Evolutionary conservation across 2,888 invertebrate genomes (phyloP).

Genomic region (Beris chalybata): DNA sequence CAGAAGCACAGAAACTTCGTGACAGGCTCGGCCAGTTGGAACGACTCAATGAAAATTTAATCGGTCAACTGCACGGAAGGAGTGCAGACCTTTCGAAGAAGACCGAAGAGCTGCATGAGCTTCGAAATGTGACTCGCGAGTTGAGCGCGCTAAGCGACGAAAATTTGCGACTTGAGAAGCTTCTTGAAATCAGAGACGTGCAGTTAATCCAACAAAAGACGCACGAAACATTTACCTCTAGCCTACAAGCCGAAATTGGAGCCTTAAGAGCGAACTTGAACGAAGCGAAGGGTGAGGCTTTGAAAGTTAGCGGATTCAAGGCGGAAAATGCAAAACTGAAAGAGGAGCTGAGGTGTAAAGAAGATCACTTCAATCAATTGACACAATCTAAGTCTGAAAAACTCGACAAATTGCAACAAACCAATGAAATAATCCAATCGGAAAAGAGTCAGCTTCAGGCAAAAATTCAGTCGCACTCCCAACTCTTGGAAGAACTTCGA

Average conservation of each 20-base stretch:
- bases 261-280: slow-evolving; percentile 6
- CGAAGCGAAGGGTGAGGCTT: neutral
- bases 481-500: neutral
- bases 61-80: slow-evolving; percentile 12
- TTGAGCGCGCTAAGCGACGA: slow-evolving; percentile 12
- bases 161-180: slow-evolving; percentile 4
- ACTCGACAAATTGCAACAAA: too few relatives aligned
- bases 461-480: neutral
- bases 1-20: slow-evolving; percentile 11
- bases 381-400: too few relatives aligned
- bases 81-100: slow-evolving; percentile 12
- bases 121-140: neutral
- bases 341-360: neutral
- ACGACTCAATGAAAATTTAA: slow-evolving; percentile 18
- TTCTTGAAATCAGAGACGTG: slow-evolving; percentile 17
- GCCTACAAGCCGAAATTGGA: slow-evolving; percentile 15
- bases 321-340: neutral
- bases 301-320: neutral
- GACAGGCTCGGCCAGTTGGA: slow-evolving; percentile 12
- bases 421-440: too few relatives aligned
- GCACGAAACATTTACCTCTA: slow-evolving; percentile 8
- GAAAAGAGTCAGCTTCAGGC: neutral
- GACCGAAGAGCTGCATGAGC: slow-evolving; percentile 11
- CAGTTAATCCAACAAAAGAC: slow-evolving; percentile 5
- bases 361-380: neutral